Percentiles rank a stretch among this genome's conserved stretches.
Evolutionary conservation across 2,888 invertebrate species (phyloP).

Genomic region (Lobophora halterata): DNA sequence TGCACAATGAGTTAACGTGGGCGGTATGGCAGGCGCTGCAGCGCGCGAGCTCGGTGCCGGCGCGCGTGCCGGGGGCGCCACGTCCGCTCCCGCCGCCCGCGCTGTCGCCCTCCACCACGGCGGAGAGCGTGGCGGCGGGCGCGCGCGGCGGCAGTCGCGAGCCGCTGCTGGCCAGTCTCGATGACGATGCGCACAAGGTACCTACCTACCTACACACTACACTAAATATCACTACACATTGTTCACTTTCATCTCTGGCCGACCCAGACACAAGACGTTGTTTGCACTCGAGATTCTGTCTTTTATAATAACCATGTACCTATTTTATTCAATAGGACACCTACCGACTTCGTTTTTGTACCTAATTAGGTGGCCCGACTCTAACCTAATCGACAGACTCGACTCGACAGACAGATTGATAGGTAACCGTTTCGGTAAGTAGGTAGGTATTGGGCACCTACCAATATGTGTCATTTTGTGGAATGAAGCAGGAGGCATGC

Average conservation of each 20-base stretch:
- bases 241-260: no score
- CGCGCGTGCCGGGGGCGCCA: constrained; percentile 33
- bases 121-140: constrained; percentile 42
- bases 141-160: constrained; percentile 79
- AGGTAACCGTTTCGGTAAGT: no score
- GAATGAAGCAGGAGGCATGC: constrained; percentile 34
- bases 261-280: no score
- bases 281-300: no score
- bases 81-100: constrained; percentile 34
- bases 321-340: no score
- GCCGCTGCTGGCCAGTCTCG: constrained; percentile 82
- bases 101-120: constrained; percentile 39
- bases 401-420: no score
- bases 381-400: no score
- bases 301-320: no score
- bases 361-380: no score
- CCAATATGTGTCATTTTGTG: no score
- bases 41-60: constrained; percentile 51
- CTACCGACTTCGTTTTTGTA: no score
- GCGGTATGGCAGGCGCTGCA: constrained; percentile 47
- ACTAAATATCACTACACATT: neutral
- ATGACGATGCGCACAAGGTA: constrained; percentile 73
- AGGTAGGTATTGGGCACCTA: no score
- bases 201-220: neutral
- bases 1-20: constrained; percentile 21